Evolutionary conservation across 2,797 vertebrate genomes (phyloP).

Genomic region (Phylloscopus collybita): DNA sequence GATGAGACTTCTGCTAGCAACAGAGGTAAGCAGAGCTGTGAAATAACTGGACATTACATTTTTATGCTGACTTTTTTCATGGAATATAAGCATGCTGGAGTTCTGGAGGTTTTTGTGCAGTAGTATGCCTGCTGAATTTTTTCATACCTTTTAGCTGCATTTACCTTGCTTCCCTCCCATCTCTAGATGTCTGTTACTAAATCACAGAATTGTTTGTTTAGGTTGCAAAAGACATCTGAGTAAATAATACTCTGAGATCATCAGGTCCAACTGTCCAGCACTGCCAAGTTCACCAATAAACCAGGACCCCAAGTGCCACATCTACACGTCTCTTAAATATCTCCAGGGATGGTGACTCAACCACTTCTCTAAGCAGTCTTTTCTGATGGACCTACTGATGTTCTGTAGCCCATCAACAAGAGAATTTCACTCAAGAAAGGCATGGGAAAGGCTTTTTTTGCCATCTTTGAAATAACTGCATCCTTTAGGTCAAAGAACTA

Average conservation of each 20-base stretch:
- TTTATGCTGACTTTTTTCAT: background rate
- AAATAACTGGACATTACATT: background rate
- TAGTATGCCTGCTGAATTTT: background rate
- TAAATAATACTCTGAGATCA: background rate
- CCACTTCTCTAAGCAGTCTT: background rate
- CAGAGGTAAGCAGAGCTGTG: background rate
- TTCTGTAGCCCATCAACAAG: background rate
- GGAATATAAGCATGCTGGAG: background rate
- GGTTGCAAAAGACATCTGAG: background rate
- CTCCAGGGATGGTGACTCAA: background rate
- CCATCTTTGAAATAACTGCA: background rate
- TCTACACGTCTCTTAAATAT: rapidly evolving
- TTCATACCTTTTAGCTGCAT: background rate
- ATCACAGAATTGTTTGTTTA: background rate
- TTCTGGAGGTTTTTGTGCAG: rapidly evolving
- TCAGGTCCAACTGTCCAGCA: background rate
- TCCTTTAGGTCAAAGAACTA: background rate
- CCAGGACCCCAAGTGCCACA: background rate
- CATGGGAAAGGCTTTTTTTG: background rate
- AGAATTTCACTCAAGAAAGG: background rate
- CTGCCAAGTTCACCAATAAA: background rate
- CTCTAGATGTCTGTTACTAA: background rate
- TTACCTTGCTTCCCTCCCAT: background rate
- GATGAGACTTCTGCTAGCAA: background rate
- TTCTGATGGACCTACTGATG: background rate